Conservation (phyloP, 1,140 invertebrate species). For the Copidosoma floridanum region DNA sequence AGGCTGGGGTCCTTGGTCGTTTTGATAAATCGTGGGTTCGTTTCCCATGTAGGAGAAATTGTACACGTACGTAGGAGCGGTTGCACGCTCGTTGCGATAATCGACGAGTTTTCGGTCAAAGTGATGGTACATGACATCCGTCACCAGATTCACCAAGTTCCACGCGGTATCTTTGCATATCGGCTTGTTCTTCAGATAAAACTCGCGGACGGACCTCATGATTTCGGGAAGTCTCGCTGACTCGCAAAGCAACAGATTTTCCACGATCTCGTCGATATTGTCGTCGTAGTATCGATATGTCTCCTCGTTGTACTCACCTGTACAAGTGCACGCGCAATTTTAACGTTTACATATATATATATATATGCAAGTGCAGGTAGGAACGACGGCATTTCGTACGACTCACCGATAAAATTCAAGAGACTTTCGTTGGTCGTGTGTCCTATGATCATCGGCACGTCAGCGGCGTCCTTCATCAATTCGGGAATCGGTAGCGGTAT, state of each 20-base stretch:
- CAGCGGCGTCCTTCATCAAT: neutral
- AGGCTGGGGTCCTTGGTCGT: neutral
- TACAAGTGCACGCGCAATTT: no score
- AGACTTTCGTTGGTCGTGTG: slow-evolving; percentile 23
- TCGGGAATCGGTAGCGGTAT: slow-evolving; percentile 9
- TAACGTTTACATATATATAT: neutral
- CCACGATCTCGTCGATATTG: neutral
- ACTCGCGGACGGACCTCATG: neutral
- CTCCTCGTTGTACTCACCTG: neutral
- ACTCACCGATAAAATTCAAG: no score
- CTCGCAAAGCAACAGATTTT: neutral
- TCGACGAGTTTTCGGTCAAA: slow-evolving; percentile 2
- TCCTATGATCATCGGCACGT: slow-evolving; percentile 31
- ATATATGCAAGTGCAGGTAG: neutral
- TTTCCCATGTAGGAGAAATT: slow-evolving; percentile 20
- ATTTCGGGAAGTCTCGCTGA: neutral
- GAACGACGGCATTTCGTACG: neutral
- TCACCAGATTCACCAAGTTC: slow-evolving; percentile 3
- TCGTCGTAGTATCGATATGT: neutral
- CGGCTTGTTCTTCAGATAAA: slow-evolving; percentile 19
- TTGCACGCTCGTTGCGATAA: neutral
- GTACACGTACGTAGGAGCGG: slow-evolving; percentile 15
- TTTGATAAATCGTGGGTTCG: slow-evolving; percentile 7
- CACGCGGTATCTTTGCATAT: neutral
- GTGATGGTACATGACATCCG: neutral